These are phyloP conservation scores for Panthera leo DNA, from an alignment of 2,113 vertebrate species.

Conservation along the genomic window DNA sequence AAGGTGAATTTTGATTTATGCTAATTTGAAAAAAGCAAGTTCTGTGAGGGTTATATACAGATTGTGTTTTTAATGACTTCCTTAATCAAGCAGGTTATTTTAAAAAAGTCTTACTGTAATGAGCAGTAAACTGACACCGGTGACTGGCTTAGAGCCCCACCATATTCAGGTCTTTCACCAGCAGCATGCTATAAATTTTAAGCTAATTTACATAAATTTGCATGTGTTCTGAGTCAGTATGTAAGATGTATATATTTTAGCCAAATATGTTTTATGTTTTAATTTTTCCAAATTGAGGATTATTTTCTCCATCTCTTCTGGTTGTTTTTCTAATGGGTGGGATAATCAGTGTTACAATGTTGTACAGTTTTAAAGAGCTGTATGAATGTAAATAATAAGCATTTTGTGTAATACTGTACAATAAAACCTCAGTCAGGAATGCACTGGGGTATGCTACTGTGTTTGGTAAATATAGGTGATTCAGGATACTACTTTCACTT, in stretches of 20 bases:
- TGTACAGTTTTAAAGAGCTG: not conserved
- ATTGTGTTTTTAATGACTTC: slow-evolving; percentile 61
- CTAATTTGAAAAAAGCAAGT: slow-evolving; percentile 62
- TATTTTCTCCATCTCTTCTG: not conserved
- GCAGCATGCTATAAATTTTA: slow-evolving; percentile 8
- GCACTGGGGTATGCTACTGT: not conserved
- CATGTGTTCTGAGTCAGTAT: not conserved
- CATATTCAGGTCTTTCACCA: slow-evolving; percentile 13
- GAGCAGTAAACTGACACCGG: slow-evolving; percentile 50
- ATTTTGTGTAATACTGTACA: not conserved
- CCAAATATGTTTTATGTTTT: slow-evolving; percentile 47
- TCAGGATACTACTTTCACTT: not conserved
- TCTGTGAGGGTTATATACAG: slow-evolving; percentile 57
- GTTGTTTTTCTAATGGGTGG: slow-evolving; percentile 41
- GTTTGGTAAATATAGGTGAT: not conserved
- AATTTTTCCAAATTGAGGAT: slow-evolving; percentile 9
- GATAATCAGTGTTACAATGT: not conserved
- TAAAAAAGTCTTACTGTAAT: slow-evolving; percentile 16
- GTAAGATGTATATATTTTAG: slow-evolving; percentile 30
- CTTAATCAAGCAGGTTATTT: slow-evolving; percentile 66
- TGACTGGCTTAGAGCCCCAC: slow-evolving; percentile 11
- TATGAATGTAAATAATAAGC: not conserved
- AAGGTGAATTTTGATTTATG: slow-evolving; percentile 72
- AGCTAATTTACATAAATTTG: slow-evolving; percentile 49
- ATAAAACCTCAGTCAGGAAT: slow-evolving; percentile 40